Conservation (phyloP, 2,113 vertebrate species). For the Murina feae region DNA sequence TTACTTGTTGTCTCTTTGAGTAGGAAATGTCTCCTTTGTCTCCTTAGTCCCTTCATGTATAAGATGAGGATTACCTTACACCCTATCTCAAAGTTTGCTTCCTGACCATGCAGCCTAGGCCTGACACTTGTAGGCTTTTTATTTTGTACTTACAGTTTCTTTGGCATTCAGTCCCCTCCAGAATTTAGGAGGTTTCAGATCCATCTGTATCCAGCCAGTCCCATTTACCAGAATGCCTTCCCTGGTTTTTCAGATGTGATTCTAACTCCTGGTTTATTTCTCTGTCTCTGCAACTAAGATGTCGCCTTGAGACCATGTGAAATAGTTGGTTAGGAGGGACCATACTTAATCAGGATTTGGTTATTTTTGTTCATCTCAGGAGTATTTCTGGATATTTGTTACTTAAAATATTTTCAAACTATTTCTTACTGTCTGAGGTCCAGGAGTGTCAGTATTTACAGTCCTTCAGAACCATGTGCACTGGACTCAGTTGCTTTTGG, state of each 20-base stretch:
- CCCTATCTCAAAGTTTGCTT: background rate
- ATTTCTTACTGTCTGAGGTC: background rate
- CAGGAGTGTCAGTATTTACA: background rate
- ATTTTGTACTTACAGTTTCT: background rate
- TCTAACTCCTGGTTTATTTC: background rate
- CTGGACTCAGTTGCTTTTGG: background rate
- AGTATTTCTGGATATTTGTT: background rate
- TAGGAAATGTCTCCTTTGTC: background rate
- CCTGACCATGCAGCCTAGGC: background rate
- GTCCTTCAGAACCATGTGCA: background rate
- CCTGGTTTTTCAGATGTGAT: background rate
- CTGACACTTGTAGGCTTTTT: background rate
- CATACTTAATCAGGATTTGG: background rate
- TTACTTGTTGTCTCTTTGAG: rapidly evolving
- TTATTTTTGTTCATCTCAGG: background rate
- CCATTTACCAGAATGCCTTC: background rate
- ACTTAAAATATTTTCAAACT: background rate
- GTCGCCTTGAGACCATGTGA: background rate
- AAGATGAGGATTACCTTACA: rapidly evolving
- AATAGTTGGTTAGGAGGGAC: background rate
- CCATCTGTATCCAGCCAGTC: background rate
- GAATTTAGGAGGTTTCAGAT: background rate
- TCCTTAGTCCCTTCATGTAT: rapidly evolving
- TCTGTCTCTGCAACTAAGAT: background rate
- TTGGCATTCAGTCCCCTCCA: background rate